These are phyloP conservation scores for Palaemon carinicauda DNA, from an alignment of 1,140 invertebrate species.

Conservation along the genomic window DNA sequence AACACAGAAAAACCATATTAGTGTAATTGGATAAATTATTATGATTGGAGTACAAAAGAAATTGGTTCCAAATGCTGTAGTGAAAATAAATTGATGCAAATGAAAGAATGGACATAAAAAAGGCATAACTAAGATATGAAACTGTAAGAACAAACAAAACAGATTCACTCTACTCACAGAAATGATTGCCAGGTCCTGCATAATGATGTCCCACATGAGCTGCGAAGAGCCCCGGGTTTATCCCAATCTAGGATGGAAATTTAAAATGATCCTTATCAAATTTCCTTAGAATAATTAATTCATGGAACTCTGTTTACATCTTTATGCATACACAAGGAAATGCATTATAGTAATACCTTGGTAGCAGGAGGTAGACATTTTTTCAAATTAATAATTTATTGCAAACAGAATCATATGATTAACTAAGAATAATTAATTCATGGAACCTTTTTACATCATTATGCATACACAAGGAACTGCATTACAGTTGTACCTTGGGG, in stretches of 20 bases:
- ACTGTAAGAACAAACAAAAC: not conserved
- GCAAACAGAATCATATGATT: not conserved
- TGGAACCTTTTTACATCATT: not conserved
- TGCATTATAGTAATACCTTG: no score
- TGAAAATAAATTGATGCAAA: not conserved
- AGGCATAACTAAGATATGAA: not conserved
- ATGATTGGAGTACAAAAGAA: no score
- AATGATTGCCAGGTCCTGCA: slow-evolving; percentile 97
- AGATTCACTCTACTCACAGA: slow-evolving; percentile 75
- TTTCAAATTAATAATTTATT: no score
- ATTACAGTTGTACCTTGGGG: no score
- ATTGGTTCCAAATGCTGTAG: not conserved
- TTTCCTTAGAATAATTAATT: no score
- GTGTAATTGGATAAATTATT: no score
- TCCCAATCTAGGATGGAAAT: slow-evolving; percentile 81
- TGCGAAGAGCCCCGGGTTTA: slow-evolving; percentile 95
- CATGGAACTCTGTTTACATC: not conserved
- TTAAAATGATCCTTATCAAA: slow-evolving; percentile 22
- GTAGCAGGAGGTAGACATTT: no score
- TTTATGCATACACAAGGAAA: not conserved
- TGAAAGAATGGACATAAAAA: not conserved
- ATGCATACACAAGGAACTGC: not conserved
- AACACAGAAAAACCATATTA: no score
- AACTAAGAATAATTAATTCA: not conserved
- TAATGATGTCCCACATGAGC: slow-evolving; percentile 98